Evolutionary conservation across 2,888 invertebrate species (phyloP).

Genomic region (Idaea aversata): DNA sequence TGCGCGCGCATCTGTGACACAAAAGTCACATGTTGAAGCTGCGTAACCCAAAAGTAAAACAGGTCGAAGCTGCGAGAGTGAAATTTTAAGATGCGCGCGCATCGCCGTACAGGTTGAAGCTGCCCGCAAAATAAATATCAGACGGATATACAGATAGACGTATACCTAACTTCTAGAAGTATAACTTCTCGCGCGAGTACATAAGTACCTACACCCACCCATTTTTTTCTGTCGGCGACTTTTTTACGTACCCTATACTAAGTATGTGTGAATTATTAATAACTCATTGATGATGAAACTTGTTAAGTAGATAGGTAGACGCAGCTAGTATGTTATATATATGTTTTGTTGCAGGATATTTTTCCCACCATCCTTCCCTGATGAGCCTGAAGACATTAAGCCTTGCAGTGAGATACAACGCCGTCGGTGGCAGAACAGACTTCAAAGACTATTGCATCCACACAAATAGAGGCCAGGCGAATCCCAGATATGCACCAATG

Average conservation of each 20-base stretch:
- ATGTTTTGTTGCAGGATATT: constrained; percentile 23
- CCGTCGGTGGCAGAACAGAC: constrained; percentile 58
- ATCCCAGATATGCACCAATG: too few relatives aligned
- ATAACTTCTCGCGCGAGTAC: too few relatives aligned
- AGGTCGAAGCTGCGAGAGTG: too few relatives aligned
- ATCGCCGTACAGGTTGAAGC: too few relatives aligned
- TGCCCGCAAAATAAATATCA: neutral
- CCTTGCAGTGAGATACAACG: constrained; percentile 56
- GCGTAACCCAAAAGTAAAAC: too few relatives aligned
- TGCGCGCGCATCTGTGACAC: too few relatives aligned
- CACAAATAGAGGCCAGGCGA: neutral
- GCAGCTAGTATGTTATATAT: neutral
- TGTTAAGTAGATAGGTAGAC: too few relatives aligned
- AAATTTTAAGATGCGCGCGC: too few relatives aligned
- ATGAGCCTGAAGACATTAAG: constrained; percentile 38
- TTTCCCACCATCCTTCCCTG: constrained; percentile 55
- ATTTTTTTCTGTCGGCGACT: too few relatives aligned
- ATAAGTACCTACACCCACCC: too few relatives aligned
- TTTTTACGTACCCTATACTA: neutral
- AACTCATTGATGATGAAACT: neutral
- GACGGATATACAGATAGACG: neutral
- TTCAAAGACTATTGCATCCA: constrained; percentile 45
- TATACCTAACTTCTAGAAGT: too few relatives aligned
- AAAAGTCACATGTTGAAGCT: too few relatives aligned
- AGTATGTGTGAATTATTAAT: neutral